A percentile compares a stretch with the other conserved stretches of the same genome.
Evolutionary conservation across 2,113 vertebrate species (phyloP).

Genomic region (Capreolus pygargus): DNA sequence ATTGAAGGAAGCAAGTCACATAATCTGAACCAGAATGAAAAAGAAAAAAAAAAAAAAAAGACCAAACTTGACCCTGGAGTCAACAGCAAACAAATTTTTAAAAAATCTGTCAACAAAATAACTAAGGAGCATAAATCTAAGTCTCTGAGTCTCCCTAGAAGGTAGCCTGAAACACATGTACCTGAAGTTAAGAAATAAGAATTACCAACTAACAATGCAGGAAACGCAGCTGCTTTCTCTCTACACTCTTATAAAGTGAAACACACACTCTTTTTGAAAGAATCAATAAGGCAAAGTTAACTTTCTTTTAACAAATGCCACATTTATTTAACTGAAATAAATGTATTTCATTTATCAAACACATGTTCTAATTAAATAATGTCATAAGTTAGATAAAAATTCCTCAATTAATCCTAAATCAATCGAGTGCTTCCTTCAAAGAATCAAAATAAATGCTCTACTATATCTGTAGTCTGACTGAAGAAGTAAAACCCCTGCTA

Average conservation of each 20-base stretch:
- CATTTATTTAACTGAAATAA: background rate
- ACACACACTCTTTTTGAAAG: background rate
- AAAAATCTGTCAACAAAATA: background rate
- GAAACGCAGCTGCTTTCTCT: background rate
- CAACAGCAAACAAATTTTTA: background rate
- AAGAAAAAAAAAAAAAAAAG: background rate
- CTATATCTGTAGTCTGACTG: background rate
- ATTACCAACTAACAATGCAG: background rate
- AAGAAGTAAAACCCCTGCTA: background rate
- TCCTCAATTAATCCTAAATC: background rate
- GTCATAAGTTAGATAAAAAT: conserved; percentile 30
- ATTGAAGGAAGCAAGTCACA: background rate
- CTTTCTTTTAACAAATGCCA: background rate
- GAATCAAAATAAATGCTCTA: background rate
- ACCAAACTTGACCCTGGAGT: background rate
- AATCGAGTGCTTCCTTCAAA: background rate
- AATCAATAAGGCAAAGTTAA: background rate
- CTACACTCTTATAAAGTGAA: background rate
- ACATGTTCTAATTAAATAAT: conserved; percentile 32
- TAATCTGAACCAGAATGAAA: background rate
- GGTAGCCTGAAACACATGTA: background rate
- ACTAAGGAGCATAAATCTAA: background rate
- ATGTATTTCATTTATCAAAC: background rate
- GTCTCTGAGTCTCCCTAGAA: background rate
- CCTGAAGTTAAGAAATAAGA: background rate